Conservation (phyloP, 2,888 invertebrate genomes). For the Miltochrista miniata region DNA sequence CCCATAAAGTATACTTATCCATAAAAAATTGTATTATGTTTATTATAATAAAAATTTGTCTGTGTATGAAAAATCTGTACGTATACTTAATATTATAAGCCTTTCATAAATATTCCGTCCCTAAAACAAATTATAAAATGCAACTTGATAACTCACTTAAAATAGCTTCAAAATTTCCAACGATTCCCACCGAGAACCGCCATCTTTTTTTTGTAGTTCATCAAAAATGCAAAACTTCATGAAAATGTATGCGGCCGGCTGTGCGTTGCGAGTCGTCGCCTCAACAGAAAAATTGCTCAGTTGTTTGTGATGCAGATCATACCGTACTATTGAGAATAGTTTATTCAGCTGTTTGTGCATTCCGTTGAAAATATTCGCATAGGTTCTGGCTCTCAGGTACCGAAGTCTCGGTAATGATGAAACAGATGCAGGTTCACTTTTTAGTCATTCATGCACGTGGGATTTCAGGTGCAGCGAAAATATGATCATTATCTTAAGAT, state of each 20-base stretch:
- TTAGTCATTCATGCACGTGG: too few relatives aligned
- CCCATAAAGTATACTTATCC: too few relatives aligned
- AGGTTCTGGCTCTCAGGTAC: not conserved
- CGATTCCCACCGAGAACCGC: constrained; percentile 41
- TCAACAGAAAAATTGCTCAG: constrained; percentile 52
- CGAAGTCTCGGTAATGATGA: not conserved
- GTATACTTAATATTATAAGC: too few relatives aligned
- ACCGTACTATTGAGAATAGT: constrained; percentile 24
- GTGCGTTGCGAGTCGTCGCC: constrained; percentile 47
- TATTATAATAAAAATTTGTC: too few relatives aligned
- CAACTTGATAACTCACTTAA: constrained; percentile 3
- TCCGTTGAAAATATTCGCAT: not conserved
- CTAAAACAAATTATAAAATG: not conserved
- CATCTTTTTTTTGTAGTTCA: constrained; percentile 58
- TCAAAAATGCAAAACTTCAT: constrained; percentile 78
- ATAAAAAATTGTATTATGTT: too few relatives aligned
- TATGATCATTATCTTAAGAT: too few relatives aligned
- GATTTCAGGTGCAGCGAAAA: too few relatives aligned
- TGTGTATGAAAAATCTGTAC: too few relatives aligned
- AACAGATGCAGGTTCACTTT: too few relatives aligned
- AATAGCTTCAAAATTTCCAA: constrained; percentile 37
- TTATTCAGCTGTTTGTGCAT: not conserved
- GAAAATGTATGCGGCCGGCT: constrained; percentile 70
- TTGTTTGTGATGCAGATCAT: constrained; percentile 63
- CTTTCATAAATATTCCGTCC: too few relatives aligned